Evolutionary conservation across 2,113 vertebrate species (phyloP).

Genomic region (Grammomys surdaster): DNA sequence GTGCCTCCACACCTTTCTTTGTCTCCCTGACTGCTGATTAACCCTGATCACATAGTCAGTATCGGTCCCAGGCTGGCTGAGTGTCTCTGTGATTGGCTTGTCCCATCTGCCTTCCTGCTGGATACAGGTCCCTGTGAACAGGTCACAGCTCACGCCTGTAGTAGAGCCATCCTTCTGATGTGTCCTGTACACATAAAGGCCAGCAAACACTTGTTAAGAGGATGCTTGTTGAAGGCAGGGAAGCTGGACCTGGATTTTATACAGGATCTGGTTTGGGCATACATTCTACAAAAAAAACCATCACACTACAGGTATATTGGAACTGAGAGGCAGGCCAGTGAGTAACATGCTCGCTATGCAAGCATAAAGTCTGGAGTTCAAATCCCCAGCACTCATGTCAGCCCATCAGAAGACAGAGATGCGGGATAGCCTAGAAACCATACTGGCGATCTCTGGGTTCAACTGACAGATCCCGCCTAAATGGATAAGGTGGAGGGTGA

Average conservation of each 20-base stretch:
- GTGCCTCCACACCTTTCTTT: accelerated
- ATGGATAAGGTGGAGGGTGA: neutral
- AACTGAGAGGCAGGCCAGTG: neutral
- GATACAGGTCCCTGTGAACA: neutral
- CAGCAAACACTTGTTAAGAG: accelerated
- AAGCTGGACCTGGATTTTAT: accelerated
- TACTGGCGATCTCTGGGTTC: neutral
- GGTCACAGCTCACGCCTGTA: neutral
- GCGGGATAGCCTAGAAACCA: neutral
- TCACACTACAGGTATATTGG: neutral
- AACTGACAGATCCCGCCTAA: neutral
- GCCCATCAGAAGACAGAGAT: neutral
- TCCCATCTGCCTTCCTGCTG: neutral
- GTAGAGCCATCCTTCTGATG: neutral
- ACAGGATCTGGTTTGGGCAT: neutral
- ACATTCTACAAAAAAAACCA: neutral
- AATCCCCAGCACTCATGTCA: too few species aligned
- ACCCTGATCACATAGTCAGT: neutral
- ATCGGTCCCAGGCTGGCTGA: accelerated
- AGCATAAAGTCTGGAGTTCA: neutral
- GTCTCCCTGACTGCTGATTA: neutral
- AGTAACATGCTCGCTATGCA: neutral
- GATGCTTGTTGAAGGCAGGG: accelerated
- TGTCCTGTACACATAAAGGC: neutral
- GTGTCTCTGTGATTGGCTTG: neutral